phyloP scores from a whole-genome alignment of 2,797 vertebrate species.

The Tiaroga cobitis region DNA sequence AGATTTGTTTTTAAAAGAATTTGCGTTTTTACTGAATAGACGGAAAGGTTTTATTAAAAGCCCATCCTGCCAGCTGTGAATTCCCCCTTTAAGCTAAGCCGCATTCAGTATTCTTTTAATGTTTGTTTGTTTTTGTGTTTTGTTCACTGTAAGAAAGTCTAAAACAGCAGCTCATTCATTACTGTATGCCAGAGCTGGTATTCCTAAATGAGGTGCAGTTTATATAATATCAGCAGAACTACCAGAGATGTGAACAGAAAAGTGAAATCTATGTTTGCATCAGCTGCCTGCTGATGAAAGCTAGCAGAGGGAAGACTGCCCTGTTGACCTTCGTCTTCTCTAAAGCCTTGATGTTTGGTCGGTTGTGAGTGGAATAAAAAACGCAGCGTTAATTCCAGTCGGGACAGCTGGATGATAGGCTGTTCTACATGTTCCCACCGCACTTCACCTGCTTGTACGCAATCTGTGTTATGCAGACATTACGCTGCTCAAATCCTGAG shows the following conservation, averaged over 20 bases:
- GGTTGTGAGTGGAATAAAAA: conserved; percentile 44
- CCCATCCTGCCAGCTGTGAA: neutral
- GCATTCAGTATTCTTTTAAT: neutral
- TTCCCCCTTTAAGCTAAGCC: neutral
- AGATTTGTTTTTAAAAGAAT: neutral
- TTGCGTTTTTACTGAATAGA: neutral
- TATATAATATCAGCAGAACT: neutral
- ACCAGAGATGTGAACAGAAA: neutral
- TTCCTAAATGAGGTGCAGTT: neutral
- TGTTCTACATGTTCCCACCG: neutral
- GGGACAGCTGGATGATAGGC: conserved; percentile 6
- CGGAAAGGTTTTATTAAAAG: neutral
- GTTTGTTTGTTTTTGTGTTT: neutral
- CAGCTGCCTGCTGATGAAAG: conserved; percentile 52
- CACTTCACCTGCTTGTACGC: conserved; percentile 19
- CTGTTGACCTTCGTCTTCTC: conserved; percentile 54
- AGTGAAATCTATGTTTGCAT: conserved; percentile 39
- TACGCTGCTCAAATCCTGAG: conserved; percentile 25
- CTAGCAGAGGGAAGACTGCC: conserved; percentile 46
- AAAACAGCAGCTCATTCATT: conserved; percentile 18
- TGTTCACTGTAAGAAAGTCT: neutral
- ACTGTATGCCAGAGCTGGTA: neutral
- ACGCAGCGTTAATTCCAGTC: conserved; percentile 20
- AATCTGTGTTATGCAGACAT: conserved; percentile 51
- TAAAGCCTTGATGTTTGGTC: conserved; percentile 36